Base-by-base conservation (phyloP, 2,113 vertebrate species). In the Physeter macrocephalus region DNA sequence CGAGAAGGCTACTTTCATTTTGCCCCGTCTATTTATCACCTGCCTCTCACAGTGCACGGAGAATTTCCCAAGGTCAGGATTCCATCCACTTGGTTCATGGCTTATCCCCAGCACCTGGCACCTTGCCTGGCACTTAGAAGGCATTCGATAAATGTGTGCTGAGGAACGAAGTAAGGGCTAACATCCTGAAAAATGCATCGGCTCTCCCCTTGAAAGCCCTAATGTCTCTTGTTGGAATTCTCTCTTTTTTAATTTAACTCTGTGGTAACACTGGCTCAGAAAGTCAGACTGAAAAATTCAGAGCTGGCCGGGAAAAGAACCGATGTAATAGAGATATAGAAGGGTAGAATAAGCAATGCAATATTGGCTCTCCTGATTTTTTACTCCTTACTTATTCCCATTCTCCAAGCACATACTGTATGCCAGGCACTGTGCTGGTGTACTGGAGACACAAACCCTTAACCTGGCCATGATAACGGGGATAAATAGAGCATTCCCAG, bases 121-220 rank as follows among this genome's bases (percentile, higher is more conserved):
- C 3, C 29, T 6, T 6, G 29, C n/a, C 77, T 57, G 54, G 62
- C 23, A 3, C 49, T 8, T 10, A 14, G 4, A n/a, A 20, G 36
- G 1, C 10, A 21, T 13, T n/a, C 23, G 1, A 10, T 15, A 14
- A 14, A 15, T 9, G 15, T 4, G 6, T 25, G 29, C 0, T n/a
- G 36, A 61, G n/a, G 67, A 69, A 36, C 23, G 11, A 66, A 89
- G 43, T 10, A 6, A 74, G 3, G 43, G 3, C 36, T 43, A 15
- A 52, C 15, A 1, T 18, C 27, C 29, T 54, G 27, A 39, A 49
- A 83, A 84, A n/a, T 10, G 21, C 11, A 27, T 21, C 88, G 11
- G 59, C 39, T 80, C 62, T 34, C 59, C 54, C 29, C 90, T 66
- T 14, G 54, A 36, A 49, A 36, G 4, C 62, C 8, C 43, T 29